A percentile compares a stretch with the other conserved stretches of the same genome.
These are phyloP conservation scores for Drosophila burlai DNA, from an alignment of 1,140 invertebrate species.

Conservation along the genomic window DNA sequence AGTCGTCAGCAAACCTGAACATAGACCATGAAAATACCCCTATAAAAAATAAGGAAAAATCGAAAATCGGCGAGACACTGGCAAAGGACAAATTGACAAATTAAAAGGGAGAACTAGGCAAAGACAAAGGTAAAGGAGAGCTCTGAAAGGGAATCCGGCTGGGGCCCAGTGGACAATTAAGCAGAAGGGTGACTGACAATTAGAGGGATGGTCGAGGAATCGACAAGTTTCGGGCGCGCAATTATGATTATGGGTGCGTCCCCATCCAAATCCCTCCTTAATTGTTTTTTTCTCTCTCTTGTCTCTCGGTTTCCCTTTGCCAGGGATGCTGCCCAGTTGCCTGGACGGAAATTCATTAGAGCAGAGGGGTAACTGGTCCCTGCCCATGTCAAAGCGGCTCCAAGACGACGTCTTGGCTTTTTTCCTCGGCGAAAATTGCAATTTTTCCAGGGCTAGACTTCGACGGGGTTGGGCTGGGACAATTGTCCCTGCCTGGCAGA, in stretches of 20 bases:
- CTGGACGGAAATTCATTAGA: conserved; percentile 83
- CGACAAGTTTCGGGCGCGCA: conserved; percentile 70
- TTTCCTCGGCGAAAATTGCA: conserved; percentile 74
- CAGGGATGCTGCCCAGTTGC: conserved; percentile 68
- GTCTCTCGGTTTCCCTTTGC: conserved; percentile 24
- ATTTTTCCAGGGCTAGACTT: conserved; percentile 63
- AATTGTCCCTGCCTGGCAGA: conserved; percentile 68
- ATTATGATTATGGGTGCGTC: conserved; percentile 81
- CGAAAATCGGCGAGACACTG: conserved; percentile 9
- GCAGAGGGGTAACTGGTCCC: conserved; percentile 52
- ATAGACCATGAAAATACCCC: background rate
- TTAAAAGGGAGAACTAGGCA: conserved; percentile 59
- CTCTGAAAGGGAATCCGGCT: conserved; percentile 53
- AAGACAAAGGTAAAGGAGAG: conserved; percentile 14
- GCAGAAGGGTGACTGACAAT: conserved; percentile 66
- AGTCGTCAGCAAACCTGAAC: conserved; percentile 68
- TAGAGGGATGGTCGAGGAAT: conserved; percentile 52
- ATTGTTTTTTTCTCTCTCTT: conserved; percentile 70
- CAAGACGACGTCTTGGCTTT: conserved; percentile 79
- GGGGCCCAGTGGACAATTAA: conserved; percentile 68
- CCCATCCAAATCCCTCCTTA: conserved; percentile 56
- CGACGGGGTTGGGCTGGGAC: conserved; percentile 43
- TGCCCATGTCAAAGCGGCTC: conserved; percentile 75
- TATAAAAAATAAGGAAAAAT: conserved; percentile 9
- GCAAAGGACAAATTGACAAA: conserved; percentile 68